Evolutionary conservation across 2,797 vertebrate genomes (phyloP), one percentile per base, ranked within the genome.

Genomic region (Acipenser oxyrinchus): DNA sequence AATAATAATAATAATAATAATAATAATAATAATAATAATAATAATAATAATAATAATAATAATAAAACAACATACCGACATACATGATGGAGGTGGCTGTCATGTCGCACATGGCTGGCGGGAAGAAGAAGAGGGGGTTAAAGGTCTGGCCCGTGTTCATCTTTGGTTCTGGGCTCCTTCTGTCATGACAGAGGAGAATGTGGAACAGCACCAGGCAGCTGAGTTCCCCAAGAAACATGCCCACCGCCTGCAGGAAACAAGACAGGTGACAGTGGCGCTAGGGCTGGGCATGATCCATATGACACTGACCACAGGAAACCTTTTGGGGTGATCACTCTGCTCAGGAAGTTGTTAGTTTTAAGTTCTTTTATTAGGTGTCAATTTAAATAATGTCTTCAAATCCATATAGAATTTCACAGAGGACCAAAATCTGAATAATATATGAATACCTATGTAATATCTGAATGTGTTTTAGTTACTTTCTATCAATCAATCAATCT

Each of bases 101-200:
- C 94, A 97, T 96, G 83, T 97, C 95, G 6, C 96, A 98, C 71
- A 97, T 83, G 6, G 95, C 95, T 0, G 95, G 95, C 0, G 92
- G 86, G 51, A 97, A 81, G 85, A 98, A 98, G 49, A 97, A 85
- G 7, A 96, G 72, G 0, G 92, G 81, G 78, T 82, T 94, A 81
- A 96, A 98, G 71, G 86, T 79, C 76, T 81, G 90, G 0, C 89
- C 85, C 0, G 81, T 70, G 23, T 86, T 88, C 73, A 90, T 57
- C 10, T 51, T 83, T 67, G 92, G 87, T 55, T 88, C 88, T 0
- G 89, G 74, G 0, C 75, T 75, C 5, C 77, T 72, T 10, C 76
- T 70, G 69, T 93, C 89, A 6, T 84, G 76, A 74, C 87, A 93
- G 4, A 87, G 74, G 51, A 94, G 77, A 57, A 96, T 79, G 83